phyloP scores from a whole-genome alignment of 1,140 invertebrate genomes.

The Penaeus chinensis region DNA sequence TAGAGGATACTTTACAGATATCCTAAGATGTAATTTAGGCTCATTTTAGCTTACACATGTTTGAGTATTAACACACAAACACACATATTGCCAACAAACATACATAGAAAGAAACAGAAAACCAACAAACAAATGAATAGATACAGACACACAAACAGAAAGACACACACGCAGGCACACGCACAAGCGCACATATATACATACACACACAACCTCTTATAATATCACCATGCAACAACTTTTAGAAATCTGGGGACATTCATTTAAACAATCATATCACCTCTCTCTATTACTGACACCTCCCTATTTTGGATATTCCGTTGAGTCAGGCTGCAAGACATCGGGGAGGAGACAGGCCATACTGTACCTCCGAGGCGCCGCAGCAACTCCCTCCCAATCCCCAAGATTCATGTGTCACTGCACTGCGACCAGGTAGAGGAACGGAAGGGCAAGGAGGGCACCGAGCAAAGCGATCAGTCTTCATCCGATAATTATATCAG shows the following conservation, averaged over 20 bases:
- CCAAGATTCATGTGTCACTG: slow-evolving; percentile 90
- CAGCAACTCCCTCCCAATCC: slow-evolving; percentile 92
- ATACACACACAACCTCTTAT: neutral
- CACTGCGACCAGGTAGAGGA: slow-evolving; percentile 79
- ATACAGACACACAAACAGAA: neutral
- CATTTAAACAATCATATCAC: neutral
- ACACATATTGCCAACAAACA: neutral
- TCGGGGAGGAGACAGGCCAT: slow-evolving; percentile 77
- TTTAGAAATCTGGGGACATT: too few relatives aligned
- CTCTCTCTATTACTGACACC: neutral
- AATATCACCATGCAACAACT: neutral
- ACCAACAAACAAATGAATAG: neutral
- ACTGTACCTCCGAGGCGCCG: slow-evolving; percentile 81
- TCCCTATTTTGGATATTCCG: neutral
- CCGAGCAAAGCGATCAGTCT: slow-evolving; percentile 56
- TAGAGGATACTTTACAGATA: too few relatives aligned
- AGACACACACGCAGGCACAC: neutral
- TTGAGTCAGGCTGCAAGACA: slow-evolving; percentile 77
- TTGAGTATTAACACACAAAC: neutral
- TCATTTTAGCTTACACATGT: neutral
- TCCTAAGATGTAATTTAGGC: too few relatives aligned
- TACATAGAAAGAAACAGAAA: neutral
- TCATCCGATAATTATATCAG: slow-evolving; percentile 63
- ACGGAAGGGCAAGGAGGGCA: slow-evolving; percentile 75
- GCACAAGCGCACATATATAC: neutral